Base-by-base conservation (phyloP, 37 sponge, comb jelly and placozoan species). In the Hexactinellida sp. region DNA sequence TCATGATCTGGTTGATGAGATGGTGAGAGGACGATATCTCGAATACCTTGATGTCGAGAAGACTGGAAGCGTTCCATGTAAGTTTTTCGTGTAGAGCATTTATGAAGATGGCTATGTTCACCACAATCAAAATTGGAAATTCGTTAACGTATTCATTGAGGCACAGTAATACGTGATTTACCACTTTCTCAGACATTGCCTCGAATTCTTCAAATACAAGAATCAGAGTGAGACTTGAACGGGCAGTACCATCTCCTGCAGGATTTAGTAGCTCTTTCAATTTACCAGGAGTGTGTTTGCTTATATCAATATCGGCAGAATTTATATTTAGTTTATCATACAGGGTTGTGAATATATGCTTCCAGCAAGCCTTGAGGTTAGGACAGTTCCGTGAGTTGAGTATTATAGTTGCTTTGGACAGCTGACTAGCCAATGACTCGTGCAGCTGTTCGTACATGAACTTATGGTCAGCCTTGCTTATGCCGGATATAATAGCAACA, bases 391-490 rank as follows among this genome's bases (percentile, higher is more conserved):
- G 3, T 23, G 76, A 63, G 34, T 63, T 63, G 25, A 63, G 76
- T 7, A 63, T 1, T 3, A 63, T 63, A 25, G 32, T 63, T 63
- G 76, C 76, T 63, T 21, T 63, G 32, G 76, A 63, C 19, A 63
- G 3, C 34, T 63, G 25, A n/a, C 34, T 63, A 63, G 76, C 32
- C 0, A 92, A 54, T 63, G 38, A 86, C 13, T 35, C 76, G 24
- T 37, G 51, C 38, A 93, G 87, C 82, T 87, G 85, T 0, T 84
- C 38, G 39, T 89, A 89, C 52, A 90, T 84, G 1, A 85, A 85
- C 19, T 87, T 85, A 37, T 93, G 93, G 84, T 93, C 93, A 0
- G 91, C 86, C 86, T 88, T 86, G 54, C 89, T 93, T 21, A 90
- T 87, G 23, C 93, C 93, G 84, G 89, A 63, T 25, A 63, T 63